These are phyloP conservation scores for Eurois occulta DNA, from an alignment of 2,888 invertebrate genomes.

Conservation along the genomic window DNA sequence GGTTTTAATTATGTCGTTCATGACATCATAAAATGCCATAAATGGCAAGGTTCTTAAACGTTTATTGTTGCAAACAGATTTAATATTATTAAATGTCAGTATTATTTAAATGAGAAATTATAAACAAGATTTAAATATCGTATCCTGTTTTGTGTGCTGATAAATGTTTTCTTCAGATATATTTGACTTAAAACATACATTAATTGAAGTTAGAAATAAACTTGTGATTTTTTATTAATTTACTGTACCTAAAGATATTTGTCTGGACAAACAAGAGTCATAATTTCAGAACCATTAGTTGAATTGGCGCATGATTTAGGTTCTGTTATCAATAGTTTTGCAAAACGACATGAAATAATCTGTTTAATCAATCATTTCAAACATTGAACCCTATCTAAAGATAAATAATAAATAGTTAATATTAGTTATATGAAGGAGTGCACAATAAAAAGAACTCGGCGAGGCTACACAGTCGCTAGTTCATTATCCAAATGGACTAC, in stretches of 20 bases:
- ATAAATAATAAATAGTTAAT: slow-evolving; percentile 66
- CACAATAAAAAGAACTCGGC: slow-evolving; percentile 83
- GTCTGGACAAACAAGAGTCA: slow-evolving; percentile 1
- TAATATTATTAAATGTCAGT: slow-evolving; percentile 41
- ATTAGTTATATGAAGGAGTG: slow-evolving; percentile 79
- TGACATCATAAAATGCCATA: slow-evolving; percentile 44
- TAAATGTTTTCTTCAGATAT: not conserved
- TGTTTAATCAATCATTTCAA: slow-evolving; percentile 36
- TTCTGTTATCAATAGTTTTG: slow-evolving; percentile 1
- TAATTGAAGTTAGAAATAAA: not conserved
- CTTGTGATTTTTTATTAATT: not conserved
- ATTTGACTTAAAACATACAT: not conserved
- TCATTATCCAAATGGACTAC: slow-evolving; percentile 91
- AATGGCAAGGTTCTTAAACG: slow-evolving; percentile 37
- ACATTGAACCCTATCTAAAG: slow-evolving; percentile 35
- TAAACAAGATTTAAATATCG: slow-evolving; percentile 24
- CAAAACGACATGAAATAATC: slow-evolving; percentile 16
- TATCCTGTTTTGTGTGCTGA: slow-evolving; percentile 3
- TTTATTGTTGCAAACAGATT: slow-evolving; percentile 33
- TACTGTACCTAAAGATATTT: not conserved
- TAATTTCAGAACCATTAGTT: slow-evolving; percentile 18
- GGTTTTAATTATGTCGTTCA: slow-evolving; percentile 53
- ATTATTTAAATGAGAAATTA: slow-evolving; percentile 28
- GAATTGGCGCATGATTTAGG: slow-evolving; percentile 19
- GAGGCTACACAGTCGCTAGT: slow-evolving; percentile 86